Evolutionary conservation across 2,113 vertebrate species (phyloP).

Genomic region (Rousettus leschenaultii): DNA sequence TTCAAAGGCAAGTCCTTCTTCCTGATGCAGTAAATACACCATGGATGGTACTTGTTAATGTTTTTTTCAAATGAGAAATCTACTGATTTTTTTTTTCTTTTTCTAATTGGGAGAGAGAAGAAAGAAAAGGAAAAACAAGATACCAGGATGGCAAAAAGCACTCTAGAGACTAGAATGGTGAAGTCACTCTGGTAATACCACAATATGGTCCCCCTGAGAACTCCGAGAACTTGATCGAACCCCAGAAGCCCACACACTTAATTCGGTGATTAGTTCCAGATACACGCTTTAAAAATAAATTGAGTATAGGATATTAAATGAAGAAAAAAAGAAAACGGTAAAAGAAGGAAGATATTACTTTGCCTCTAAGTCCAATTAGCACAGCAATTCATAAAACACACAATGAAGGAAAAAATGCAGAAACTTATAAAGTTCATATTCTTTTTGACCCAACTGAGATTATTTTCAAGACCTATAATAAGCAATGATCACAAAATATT

Average conservation of each 20-base stretch:
- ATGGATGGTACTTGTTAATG: neutral
- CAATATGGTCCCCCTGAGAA: conserved; percentile 26
- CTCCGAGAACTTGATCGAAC: neutral
- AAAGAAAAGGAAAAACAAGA: conserved; percentile 55
- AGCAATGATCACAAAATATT: neutral
- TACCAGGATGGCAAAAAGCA: neutral
- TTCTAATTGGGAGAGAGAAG: conserved; percentile 61
- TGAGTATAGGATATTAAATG: neutral
- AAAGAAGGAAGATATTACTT: neutral
- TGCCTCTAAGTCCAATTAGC: neutral
- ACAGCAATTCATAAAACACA: neutral
- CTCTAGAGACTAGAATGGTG: neutral
- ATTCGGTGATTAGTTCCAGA: neutral
- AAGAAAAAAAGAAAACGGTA: neutral
- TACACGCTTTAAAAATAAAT: neutral
- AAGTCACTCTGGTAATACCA: neutral
- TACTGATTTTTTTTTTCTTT: conserved; percentile 12
- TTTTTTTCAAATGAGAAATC: conserved; percentile 14
- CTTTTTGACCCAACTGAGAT: neutral
- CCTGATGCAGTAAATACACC: neutral
- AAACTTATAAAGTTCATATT: neutral
- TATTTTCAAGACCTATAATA: neutral
- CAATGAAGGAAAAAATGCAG: neutral
- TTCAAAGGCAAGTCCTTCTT: neutral
- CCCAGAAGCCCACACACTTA: neutral